Evolutionary conservation across 2,888 invertebrate genomes (phyloP).

Genomic region (Norana najaformis): DNA sequence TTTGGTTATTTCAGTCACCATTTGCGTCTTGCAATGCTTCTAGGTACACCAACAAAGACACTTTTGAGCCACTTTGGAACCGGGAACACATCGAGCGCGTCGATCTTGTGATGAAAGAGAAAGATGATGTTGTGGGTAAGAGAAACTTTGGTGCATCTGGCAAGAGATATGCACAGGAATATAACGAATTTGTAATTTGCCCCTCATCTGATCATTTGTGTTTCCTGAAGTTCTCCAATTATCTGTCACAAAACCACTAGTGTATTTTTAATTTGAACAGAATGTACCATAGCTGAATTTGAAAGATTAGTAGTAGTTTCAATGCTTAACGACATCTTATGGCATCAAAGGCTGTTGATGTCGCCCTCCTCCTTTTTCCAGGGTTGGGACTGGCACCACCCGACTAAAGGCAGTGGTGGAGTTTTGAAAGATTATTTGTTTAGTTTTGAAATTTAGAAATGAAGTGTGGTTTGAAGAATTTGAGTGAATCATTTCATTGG

Average conservation of each 20-base stretch:
- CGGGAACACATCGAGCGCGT: constrained; percentile 56
- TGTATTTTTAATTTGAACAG: background rate
- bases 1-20: too few species aligned
- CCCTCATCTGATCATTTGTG: background rate
- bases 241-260: background rate
- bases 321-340: too few species aligned
- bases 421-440: too few species aligned
- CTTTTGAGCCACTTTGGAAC: constrained; percentile 50
- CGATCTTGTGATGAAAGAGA: constrained; percentile 60
- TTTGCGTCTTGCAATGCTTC: background rate
- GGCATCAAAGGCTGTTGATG: too few species aligned
- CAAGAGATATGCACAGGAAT: background rate
- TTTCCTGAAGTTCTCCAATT: background rate
- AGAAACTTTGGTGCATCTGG: background rate
- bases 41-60: constrained; percentile 43
- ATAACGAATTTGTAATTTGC: background rate
- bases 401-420: too few species aligned
- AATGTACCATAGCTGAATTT: too few species aligned
- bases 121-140: constrained; percentile 56
- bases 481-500: too few species aligned
- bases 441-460: too few species aligned
- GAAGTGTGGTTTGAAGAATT: too few species aligned
- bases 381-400: too few species aligned
- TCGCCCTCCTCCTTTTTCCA: too few species aligned
- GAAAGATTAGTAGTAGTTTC: too few species aligned